phyloP scores from a whole-genome alignment of 2,113 vertebrate species.

The Octodon degus region DNA sequence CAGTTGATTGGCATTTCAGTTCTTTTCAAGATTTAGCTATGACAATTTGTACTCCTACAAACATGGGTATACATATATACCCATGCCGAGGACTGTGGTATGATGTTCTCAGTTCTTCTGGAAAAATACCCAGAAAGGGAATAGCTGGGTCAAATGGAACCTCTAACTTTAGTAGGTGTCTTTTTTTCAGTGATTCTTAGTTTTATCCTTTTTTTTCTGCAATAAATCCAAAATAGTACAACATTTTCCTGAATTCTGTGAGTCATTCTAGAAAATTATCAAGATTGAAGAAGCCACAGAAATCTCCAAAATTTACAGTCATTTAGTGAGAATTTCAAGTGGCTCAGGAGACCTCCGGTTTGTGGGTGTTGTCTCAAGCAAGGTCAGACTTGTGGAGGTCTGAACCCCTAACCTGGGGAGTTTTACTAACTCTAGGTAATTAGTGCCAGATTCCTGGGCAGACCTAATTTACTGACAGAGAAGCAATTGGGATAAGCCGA shows the following conservation, averaged over 20 bases:
- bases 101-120: too few relatives aligned
- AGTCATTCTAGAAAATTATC: constrained; percentile 33
- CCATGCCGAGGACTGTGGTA: too few relatives aligned
- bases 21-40: too few relatives aligned
- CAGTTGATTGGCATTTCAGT: too few relatives aligned
- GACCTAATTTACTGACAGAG: background rate
- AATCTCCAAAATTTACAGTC: background rate
- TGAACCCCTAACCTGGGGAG: background rate
- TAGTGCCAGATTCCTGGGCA: background rate
- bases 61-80: too few relatives aligned
- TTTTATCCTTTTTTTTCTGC: background rate
- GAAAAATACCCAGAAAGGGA: too few relatives aligned
- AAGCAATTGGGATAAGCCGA: background rate
- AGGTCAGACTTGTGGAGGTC: background rate
- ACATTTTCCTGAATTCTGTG: background rate
- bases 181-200: constrained; percentile 10
- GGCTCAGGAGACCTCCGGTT: background rate
- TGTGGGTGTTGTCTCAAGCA: background rate
- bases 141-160: too few relatives aligned
- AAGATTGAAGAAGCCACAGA: background rate
- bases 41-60: too few relatives aligned
- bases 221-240: background rate
- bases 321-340: background rate
- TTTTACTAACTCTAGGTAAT: background rate
- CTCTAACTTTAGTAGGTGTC: too few relatives aligned